Percentiles rank a stretch among this genome's conserved stretches.
Conservation (phyloP, 1,140 invertebrate genomes). For the Anastrepha ludens region DNA sequence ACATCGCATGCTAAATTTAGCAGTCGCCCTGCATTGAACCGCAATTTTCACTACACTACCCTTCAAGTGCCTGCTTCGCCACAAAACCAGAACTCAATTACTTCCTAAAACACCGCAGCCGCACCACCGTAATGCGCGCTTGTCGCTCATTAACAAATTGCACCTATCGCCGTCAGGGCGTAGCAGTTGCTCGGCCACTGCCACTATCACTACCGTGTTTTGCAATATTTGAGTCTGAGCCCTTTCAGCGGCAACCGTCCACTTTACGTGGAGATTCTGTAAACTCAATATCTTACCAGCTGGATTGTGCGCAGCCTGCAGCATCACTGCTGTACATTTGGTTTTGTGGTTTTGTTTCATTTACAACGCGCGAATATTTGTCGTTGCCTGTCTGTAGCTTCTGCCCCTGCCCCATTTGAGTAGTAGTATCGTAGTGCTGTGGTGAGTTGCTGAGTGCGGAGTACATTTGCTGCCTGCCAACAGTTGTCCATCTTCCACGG, state of each 20-base stretch:
- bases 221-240: not conserved
- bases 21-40: not conserved
- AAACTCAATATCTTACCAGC: not conserved
- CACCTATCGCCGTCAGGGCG: constrained; percentile 9
- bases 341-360: constrained; percentile 18
- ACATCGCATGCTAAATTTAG: not conserved
- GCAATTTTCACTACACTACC: not conserved
- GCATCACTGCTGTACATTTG: not conserved
- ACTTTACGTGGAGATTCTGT: not conserved
- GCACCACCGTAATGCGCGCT: not conserved
- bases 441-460: no score
- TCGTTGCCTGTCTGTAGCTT: not conserved
- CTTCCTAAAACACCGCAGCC: constrained; percentile 32
- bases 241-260: not conserved
- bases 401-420: no score
- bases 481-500: constrained; percentile 45
- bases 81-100: constrained; percentile 38
- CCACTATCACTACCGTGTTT: no score
- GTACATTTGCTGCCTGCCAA: not conserved
- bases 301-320: not conserved
- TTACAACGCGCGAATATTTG: constrained; percentile 19
- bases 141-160: constrained; percentile 40
- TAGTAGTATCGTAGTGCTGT: no score
- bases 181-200: not conserved
- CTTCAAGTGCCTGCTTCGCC: not conserved